Evolutionary conservation across 2,113 vertebrate genomes (phyloP).

Genomic region (Meleagris gallopavo): DNA sequence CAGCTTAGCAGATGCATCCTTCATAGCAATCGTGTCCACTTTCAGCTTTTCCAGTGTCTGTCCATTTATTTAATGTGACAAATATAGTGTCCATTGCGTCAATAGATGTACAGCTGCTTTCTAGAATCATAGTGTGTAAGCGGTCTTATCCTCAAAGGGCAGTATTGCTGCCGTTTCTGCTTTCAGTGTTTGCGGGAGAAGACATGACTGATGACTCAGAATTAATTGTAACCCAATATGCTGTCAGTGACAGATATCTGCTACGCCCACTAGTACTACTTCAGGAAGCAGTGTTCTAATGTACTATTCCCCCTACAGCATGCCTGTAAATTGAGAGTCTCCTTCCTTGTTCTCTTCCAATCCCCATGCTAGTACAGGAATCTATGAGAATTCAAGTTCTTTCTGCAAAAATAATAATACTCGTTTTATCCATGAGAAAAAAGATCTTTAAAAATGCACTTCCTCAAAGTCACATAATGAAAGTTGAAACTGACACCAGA

Average conservation of each 20-base stretch:
- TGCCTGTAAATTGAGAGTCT: neutral
- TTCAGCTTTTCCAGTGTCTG: neutral
- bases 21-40: neutral
- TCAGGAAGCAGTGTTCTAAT: neutral
- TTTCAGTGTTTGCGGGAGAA: conserved; percentile 27
- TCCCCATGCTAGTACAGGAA: neutral
- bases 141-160: conserved; percentile 28
- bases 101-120: conserved; percentile 21
- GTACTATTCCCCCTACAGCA: neutral
- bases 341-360: neutral
- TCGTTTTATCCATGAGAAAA: neutral
- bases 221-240: conserved; percentile 42
- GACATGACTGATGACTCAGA: conserved; percentile 32
- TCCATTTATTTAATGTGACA: conserved; percentile 38
- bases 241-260: conserved; percentile 38
- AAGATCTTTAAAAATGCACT: neutral
- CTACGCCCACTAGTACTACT: neutral
- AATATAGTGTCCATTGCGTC: neutral
- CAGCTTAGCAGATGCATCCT: conserved; percentile 3
- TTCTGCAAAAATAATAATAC: neutral
- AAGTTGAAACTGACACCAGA: neutral
- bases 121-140: conserved; percentile 14
- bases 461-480: neutral
- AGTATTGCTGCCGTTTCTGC: neutral
- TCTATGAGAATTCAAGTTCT: neutral